Conservation (phyloP, 1,140 invertebrate species). For the Eriosoma lanigerum region DNA sequence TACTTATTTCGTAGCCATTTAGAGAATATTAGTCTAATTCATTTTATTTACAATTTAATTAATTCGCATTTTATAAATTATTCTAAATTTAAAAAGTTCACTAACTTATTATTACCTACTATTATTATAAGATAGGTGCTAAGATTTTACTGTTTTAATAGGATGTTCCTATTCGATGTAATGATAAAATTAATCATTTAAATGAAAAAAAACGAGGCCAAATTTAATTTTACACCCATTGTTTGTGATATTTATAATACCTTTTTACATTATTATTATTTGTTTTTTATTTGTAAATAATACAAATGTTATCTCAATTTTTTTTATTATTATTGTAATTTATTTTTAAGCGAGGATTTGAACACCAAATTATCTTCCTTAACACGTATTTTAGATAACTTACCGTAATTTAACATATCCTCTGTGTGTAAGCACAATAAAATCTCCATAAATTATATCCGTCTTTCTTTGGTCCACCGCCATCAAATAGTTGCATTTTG, state of each 20-base stretch:
- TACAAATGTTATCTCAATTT: conserved; percentile 29
- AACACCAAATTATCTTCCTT: conserved; percentile 37
- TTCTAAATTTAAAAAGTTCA: conserved; percentile 21
- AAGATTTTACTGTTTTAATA: conserved; percentile 39
- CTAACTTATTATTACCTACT: conserved; percentile 20
- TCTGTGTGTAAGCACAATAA: background rate
- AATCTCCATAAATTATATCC: background rate
- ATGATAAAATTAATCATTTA: conserved; percentile 12
- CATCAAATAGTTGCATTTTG: background rate
- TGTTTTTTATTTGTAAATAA: conserved; percentile 44
- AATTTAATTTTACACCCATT: conserved; percentile 38
- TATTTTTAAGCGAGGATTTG: conserved; percentile 31
- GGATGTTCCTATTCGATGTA: conserved; percentile 43
- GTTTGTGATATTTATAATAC: conserved; percentile 45
- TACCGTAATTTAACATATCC: conserved; percentile 45
- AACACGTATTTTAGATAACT: background rate
- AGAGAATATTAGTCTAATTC: conserved; percentile 34
- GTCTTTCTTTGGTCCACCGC: conserved; percentile 6
- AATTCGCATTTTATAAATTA: conserved; percentile 29
- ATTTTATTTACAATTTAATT: conserved; percentile 14
- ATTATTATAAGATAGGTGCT: conserved; percentile 42
- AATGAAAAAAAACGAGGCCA: conserved; percentile 28
- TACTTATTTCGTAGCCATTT: conserved; percentile 21
- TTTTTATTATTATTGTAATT: conserved; percentile 43
- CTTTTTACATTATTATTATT: conserved; percentile 21